Base-by-base conservation (phyloP, 2,888 invertebrate species). In the Choristoneura rosaceana region DNA sequence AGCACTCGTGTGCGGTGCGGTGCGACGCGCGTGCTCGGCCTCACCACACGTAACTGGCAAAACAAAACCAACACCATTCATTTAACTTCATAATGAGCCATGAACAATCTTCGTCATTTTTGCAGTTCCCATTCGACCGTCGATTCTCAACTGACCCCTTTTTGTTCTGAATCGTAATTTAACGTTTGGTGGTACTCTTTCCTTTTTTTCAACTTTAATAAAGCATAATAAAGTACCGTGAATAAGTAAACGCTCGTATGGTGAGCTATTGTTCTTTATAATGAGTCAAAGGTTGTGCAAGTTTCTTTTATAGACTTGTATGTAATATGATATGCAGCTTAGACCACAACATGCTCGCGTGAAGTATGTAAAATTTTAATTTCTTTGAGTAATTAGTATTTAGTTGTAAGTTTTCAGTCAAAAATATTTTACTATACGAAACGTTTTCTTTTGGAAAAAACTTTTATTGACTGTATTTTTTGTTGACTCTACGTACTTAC, bases 1-100 rank as follows among this genome's bases (percentile, higher is more conserved):
- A 60, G 59, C 41, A 10, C 10, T 61, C 45, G 15, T 14, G 25
- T 12, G 61, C 66, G 67, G 47, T 45, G 41, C 73, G 50, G 47
- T 45, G 41, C 73, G 50, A 71, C 82, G 82, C 80, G 84, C 82
- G 77, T 83, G 81, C 80, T 80, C 79, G 78, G 79, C 78, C 82
- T 78, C 80, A 76, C 75, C 38, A 82, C 81, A 84, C 81, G 83
- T 82, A 84, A 85, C 84, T 79, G 77, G 77, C 81, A 82, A 79
- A 84, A 85, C 83, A 87, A 88, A 88, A 86, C 83, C 82, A 81
- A 70, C 83, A 78, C 87, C 88, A 87, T 90, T 89, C 87, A 89
- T 90, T 91, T 88, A 87, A 87, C 83, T 87, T 84, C 85, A 87
- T 92, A 93, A 93, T 92, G 89, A 91, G 89, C 90, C 92, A 89